Base-by-base conservation (phyloP, 2,888 invertebrate species). In the Pyrrhia umbra region DNA sequence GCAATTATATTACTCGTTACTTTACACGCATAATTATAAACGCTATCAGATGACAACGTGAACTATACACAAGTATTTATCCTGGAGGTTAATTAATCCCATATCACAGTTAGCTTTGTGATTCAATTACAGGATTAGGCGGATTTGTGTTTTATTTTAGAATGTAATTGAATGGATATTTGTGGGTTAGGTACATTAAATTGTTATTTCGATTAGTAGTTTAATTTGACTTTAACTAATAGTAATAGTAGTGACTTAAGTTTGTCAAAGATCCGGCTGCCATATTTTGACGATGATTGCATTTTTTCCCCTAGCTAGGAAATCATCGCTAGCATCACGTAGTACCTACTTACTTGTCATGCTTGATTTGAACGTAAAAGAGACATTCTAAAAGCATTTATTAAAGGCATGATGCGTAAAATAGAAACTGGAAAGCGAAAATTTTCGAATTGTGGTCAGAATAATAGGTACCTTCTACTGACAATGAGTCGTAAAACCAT, bases 1-100 rank as follows among this genome's bases (percentile, higher is more conserved):
- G 84, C 84, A 87, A 88, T 87, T 87, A 86, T 81, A 80, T 75
- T 72, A 80, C 79, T 79, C 77, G 79, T 82, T 83, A 85, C 82
- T 82, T 79, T 70, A 76, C 74, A 77, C 70, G 79, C 83, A 84
- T 87, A 88, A 88, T 89, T 87, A 89, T 84, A 83, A 84, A 82
- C 80, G 74, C 72, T 85, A 85, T 86, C 83, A 76, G 82, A 85
- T 82, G 80, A 80, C 80, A 83, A 81, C 63, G 73, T 73, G 77
- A 79, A 83, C 72, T 79, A 81, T 79, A 81, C 74, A 68, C 69
- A 73, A 34, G 74, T 77, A 78, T 82, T 80, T 81, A 82, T 81
- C 77, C 77, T 62, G 67, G 71, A 67, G 81, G 80, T 81, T 80
- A 81, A 84, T 84, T 79, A 80, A 78, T 78, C 68, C 65, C 65